phyloP scores from a whole-genome alignment of 2,797 vertebrate species.

The Euthynnus affinis region DNA sequence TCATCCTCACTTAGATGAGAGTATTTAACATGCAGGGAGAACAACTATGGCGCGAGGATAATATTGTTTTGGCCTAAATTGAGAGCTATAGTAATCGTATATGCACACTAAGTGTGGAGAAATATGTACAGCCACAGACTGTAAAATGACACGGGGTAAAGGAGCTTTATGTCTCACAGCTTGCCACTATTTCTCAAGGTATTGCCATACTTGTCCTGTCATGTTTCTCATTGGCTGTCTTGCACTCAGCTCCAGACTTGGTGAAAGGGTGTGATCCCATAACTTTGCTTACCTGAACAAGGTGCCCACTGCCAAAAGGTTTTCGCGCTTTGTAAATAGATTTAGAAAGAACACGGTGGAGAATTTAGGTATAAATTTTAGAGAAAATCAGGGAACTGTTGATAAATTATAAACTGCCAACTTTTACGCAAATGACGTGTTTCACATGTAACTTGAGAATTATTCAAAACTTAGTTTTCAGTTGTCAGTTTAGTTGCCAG shows the following conservation, averaged over 20 bases:
- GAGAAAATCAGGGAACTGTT: not conserved
- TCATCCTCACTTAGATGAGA: not conserved
- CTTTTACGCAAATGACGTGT: not conserved
- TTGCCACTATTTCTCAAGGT: slow-evolving; percentile 45
- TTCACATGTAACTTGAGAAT: not conserved
- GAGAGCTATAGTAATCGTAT: not conserved
- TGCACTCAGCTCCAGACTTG: slow-evolving; percentile 25
- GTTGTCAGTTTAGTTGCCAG: not conserved
- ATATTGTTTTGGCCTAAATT: not conserved
- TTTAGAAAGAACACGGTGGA: not conserved
- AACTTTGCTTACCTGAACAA: slow-evolving; percentile 21
- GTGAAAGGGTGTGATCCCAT: slow-evolving; percentile 24
- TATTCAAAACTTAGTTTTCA: not conserved
- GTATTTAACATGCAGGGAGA: not conserved
- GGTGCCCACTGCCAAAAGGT: not conserved
- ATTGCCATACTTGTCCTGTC: slow-evolving; percentile 60
- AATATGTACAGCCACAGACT: slow-evolving; percentile 13
- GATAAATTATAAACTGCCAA: not conserved
- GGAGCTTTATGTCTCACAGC: slow-evolving; percentile 40
- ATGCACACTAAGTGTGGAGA: not conserved
- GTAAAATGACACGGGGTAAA: slow-evolving; percentile 32
- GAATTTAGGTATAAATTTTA: fast-evolving
- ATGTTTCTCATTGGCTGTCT: slow-evolving; percentile 51
- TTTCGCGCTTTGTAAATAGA: not conserved
- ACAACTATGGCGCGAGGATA: not conserved